A percentile compares a stretch with the other conserved stretches of the same genome.
These are phyloP conservation scores for Gryllus longicercus DNA, from an alignment of 2,888 invertebrate species.

Conservation along the genomic window DNA sequence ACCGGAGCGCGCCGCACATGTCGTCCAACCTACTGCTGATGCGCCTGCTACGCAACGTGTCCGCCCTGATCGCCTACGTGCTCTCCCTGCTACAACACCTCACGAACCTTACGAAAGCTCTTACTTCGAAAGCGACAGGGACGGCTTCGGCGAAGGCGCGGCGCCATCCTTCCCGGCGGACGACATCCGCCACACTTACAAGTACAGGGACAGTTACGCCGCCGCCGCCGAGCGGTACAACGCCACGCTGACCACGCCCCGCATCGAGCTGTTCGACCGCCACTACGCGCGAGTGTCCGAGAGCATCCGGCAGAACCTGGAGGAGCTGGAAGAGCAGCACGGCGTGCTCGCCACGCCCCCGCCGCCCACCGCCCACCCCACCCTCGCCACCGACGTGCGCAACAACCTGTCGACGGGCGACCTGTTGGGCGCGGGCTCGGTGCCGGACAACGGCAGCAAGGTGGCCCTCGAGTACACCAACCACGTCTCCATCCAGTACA, in stretches of 20 bases:
- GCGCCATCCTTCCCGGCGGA: background rate
- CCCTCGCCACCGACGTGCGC: background rate
- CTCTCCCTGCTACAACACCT: background rate
- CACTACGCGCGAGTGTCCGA: conserved; percentile 54
- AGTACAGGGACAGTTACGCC: conserved; percentile 1
- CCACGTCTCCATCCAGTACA: conserved; percentile 34
- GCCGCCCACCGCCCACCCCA: conserved; percentile 38
- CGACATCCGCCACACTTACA: background rate
- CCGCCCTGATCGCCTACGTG: background rate
- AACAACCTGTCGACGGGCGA: background rate
- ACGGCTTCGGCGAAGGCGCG: conserved; percentile 21
- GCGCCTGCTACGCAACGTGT: background rate
- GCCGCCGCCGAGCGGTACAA: background rate
- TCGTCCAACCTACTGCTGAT: background rate
- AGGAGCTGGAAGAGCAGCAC: conserved; percentile 39
- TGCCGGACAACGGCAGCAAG: conserved; percentile 39
- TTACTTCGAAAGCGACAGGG: conserved; percentile 19
- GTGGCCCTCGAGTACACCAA: conserved; percentile 42
- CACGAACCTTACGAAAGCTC: conserved; percentile 4
- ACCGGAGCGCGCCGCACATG: background rate
- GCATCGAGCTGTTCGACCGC: conserved; percentile 54
- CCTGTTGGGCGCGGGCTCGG: conserved; percentile 40
- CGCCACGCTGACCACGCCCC: conserved; percentile 52
- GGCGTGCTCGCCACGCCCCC: background rate
- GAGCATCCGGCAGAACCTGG: conserved; percentile 54